Evolutionary conservation across 2,888 invertebrate species (phyloP), one percentile per base, ranked within the genome.

Genomic region (Microplitis manilae): DNA sequence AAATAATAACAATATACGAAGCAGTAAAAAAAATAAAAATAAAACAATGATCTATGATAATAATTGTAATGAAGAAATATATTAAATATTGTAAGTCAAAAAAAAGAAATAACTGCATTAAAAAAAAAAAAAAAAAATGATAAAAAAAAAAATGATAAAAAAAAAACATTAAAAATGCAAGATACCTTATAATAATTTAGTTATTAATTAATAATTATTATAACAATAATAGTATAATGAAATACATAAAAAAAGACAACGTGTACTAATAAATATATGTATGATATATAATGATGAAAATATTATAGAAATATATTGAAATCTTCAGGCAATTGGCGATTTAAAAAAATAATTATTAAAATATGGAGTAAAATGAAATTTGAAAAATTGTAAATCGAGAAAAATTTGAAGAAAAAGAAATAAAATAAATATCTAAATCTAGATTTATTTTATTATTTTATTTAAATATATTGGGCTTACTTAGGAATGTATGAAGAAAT

Each of bases 391-490:
- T 68, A 41, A 68, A 68, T 41, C 15, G 15, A 13, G n/a, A 15
- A 68, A 13, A 40, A 68, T 73, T 15, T 7, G 17, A 68, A 61
- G 30, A 41, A 68, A 59, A 62, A 67, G 72, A 61, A 68, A 65
- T 60, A 73, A 15, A 15, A 70, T 50, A 50, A 50, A 50, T 50
- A 50, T 13, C 8, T 50, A 50, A 50, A 8, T 50, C 50, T 50
- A 50, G 0, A 50, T 50, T 13, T 13, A 50, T 50, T 8, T 50
- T 13, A 50, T 50, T 50, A 4, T 50, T 50, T 50, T 8, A 50
- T 30, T 30, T 30, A 30, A 30, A 30, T 30, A 30, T 30, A 30
- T 30, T 30, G 20, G 20, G 20, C 20, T 30, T 30, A 30, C 30
- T 4, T 2, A 30, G 2, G 2, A 30, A 30, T 30, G 2, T 2